Evolutionary conservation across 2,113 vertebrate species (phyloP).

Genomic region (Sceloporus undulatus): DNA sequence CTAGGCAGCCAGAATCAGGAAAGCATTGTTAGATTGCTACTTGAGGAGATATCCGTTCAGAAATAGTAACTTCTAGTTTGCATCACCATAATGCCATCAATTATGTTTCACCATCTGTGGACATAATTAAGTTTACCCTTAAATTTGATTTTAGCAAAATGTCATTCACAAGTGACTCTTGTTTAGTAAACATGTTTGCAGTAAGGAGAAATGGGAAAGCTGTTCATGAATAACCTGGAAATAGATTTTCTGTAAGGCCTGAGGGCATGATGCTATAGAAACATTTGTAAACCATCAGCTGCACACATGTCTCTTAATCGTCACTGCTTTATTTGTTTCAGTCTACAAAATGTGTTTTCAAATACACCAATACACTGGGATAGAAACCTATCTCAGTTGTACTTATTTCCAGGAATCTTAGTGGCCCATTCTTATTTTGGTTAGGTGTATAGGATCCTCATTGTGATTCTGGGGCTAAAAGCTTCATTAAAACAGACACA

Average conservation of each 20-base stretch:
- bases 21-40: slow-evolving; percentile 62
- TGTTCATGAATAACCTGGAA: slow-evolving; percentile 22
- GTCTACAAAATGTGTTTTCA: not conserved
- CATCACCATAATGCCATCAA: slow-evolving; percentile 75
- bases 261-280: slow-evolving; percentile 3
- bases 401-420: not conserved
- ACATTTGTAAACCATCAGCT: slow-evolving; percentile 12
- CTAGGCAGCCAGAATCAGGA: slow-evolving; percentile 58
- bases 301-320: slow-evolving; percentile 16
- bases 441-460: not conserved
- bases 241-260: slow-evolving; percentile 26
- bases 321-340: not conserved
- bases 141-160: slow-evolving; percentile 76
- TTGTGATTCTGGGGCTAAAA: no score
- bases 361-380: not conserved
- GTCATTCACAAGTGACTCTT: slow-evolving; percentile 74
- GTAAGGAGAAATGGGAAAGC: slow-evolving; percentile 62
- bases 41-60: slow-evolving; percentile 71
- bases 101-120: slow-evolving; percentile 80
- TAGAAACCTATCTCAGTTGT: not conserved
- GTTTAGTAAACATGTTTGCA: slow-evolving; percentile 72
- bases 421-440: not conserved
- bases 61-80: slow-evolving; percentile 76
- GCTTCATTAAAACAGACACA: not conserved
- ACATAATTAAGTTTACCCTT: slow-evolving; percentile 79